Conservation (phyloP, 2,888 invertebrate species). For the Parthenolecanium corni region DNA sequence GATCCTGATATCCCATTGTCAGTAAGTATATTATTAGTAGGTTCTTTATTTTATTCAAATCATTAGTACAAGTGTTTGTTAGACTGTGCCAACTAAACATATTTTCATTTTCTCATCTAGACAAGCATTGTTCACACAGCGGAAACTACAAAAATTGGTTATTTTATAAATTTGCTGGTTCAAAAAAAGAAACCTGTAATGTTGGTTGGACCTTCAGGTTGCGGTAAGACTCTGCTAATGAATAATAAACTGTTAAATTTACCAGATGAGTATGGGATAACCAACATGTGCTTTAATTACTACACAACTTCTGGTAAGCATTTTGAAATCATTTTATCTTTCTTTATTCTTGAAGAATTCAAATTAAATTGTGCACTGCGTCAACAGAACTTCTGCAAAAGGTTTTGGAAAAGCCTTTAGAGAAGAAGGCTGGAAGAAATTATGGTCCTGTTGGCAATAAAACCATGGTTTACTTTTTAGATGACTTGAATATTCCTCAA, state of each 20-base stretch:
- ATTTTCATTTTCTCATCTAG: constrained; percentile 42
- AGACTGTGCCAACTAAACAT: background rate
- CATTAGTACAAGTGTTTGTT: too few relatives aligned
- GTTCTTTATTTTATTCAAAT: background rate
- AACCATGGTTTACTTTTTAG: constrained; percentile 83
- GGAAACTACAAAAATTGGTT: constrained; percentile 75
- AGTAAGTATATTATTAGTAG: constrained; percentile 46
- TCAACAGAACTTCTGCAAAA: constrained; percentile 67
- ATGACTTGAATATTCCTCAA: constrained; percentile 96
- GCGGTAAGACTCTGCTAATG: constrained; percentile 86
- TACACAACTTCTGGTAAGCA: constrained; percentile 71
- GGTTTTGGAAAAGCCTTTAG: constrained; percentile 78
- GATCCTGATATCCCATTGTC: constrained; percentile 80
- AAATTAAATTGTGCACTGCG: too few relatives aligned
- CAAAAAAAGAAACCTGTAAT: constrained; percentile 69
- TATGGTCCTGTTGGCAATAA: constrained; percentile 90
- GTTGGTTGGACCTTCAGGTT: constrained; percentile 80
- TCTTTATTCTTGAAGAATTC: background rate
- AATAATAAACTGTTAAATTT: constrained; percentile 65
- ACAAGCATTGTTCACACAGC: constrained; percentile 74
- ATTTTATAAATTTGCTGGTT: constrained; percentile 76
- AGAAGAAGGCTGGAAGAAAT: constrained; percentile 89
- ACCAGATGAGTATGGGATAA: constrained; percentile 59
- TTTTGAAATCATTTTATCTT: too few relatives aligned
- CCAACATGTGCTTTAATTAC: constrained; percentile 88